A percentile compares a stretch with the other conserved stretches of the same genome.
Conservation (phyloP, 2,888 invertebrate species). For the Agonum fuliginosum region DNA sequence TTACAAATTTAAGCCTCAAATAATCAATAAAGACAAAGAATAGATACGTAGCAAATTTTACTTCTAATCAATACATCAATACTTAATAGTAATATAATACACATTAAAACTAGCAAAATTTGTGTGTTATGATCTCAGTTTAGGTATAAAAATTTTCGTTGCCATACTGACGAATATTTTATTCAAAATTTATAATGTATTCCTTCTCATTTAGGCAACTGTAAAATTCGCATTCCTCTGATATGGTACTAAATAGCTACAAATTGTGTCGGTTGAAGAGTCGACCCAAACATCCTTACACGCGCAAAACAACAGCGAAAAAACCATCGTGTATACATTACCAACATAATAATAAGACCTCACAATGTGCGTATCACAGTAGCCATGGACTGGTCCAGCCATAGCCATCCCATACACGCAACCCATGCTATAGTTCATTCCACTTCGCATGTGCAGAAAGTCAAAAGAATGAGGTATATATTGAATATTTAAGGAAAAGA, state of each 20-base stretch:
- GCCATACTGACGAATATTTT: background rate
- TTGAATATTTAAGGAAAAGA: no score
- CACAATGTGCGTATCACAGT: conserved; percentile 54
- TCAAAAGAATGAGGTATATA: no score
- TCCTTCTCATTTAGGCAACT: background rate
- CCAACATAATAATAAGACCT: conserved; percentile 58
- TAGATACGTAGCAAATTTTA: no score
- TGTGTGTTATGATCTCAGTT: no score
- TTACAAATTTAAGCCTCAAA: no score
- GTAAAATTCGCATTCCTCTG: background rate
- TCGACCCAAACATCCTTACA: conserved; percentile 27
- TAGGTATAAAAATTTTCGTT: no score
- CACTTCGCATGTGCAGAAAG: no score
- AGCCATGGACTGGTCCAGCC: conserved; percentile 7
- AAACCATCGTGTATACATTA: conserved; percentile 46
- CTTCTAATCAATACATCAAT: no score
- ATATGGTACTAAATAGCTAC: conserved; percentile 20
- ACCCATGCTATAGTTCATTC: conserved; percentile 8
- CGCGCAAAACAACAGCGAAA: conserved; percentile 35
- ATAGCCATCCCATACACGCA: conserved; percentile 2
- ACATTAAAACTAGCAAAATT: no score
- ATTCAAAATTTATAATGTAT: conserved; percentile 1
- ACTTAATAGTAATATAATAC: no score
- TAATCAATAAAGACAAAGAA: no score
- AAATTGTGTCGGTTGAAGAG: conserved; percentile 21